These are phyloP conservation scores for Saccopteryx leptura DNA, from an alignment of 2,113 vertebrate species.

Conservation along the genomic window DNA sequence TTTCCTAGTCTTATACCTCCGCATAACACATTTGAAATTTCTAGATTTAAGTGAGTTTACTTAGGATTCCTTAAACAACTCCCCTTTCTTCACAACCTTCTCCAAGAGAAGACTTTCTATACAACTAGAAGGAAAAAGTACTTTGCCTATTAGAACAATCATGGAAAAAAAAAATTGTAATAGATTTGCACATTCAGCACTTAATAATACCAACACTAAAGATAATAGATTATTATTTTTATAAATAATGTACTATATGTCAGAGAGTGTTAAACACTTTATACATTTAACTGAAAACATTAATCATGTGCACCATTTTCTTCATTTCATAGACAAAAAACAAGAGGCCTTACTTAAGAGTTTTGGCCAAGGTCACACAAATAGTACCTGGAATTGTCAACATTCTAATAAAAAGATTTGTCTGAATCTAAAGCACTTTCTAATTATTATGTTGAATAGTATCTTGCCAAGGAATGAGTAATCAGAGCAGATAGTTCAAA, in stretches of 20 bases:
- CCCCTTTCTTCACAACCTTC: not conserved
- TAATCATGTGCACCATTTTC: not conserved
- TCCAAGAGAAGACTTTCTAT: not conserved
- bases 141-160: not conserved
- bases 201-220: conserved; percentile 20
- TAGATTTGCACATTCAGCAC: not conserved
- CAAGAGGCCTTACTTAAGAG: not conserved
- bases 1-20: not conserved
- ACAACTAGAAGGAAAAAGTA: not conserved
- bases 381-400: not conserved
- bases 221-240: not conserved
- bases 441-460: not conserved
- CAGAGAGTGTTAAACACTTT: not conserved
- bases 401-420: not conserved
- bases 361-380: not conserved
- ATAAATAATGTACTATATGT: not conserved
- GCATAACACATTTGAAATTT: not conserved
- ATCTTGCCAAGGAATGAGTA: not conserved
- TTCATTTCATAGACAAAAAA: not conserved
- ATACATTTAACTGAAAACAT: not conserved
- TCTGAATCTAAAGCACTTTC: not conserved
- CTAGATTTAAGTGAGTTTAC: not conserved
- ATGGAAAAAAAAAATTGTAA: not conserved
- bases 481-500: not conserved
- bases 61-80: not conserved